Conservation (phyloP, 2,113 vertebrate species). For the Oxyura jamaicensis region DNA sequence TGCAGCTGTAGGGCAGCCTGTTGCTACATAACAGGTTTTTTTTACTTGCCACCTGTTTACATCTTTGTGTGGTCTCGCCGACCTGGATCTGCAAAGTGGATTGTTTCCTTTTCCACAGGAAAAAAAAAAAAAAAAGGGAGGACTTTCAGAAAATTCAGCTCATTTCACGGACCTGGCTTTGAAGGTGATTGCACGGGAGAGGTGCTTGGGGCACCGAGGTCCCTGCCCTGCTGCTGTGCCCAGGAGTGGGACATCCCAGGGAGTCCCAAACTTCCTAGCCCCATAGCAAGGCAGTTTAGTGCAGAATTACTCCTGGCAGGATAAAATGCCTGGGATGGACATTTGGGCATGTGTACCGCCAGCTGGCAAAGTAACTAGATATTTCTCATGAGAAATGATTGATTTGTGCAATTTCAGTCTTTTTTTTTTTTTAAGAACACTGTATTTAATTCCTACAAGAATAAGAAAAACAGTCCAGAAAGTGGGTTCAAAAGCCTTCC, state of each 20-base stretch:
- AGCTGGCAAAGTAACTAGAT: neutral
- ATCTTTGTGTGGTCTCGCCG: neutral
- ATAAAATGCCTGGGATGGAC: neutral
- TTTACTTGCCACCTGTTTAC: neutral
- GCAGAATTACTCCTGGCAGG: neutral
- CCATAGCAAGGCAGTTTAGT: neutral
- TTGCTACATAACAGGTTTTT: neutral
- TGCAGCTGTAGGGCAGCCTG: neutral
- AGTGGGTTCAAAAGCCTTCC: neutral
- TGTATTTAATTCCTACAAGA: neutral
- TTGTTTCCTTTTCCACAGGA: neutral
- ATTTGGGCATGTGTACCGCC: accelerated
- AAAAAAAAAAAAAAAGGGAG: too few species aligned
- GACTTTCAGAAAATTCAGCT: neutral
- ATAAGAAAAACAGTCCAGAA: neutral
- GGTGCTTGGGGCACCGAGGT: accelerated
- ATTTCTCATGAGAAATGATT: neutral
- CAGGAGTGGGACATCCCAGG: neutral
- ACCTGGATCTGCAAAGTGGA: neutral
- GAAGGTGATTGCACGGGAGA: neutral
- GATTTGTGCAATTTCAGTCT: neutral
- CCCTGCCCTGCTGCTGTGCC: neutral
- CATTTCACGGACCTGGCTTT: neutral
- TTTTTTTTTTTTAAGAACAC: neutral
- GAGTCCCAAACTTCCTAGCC: neutral